phyloP scores from a whole-genome alignment of 2,113 vertebrate genomes.

The Datnioides undecimradiatus region DNA sequence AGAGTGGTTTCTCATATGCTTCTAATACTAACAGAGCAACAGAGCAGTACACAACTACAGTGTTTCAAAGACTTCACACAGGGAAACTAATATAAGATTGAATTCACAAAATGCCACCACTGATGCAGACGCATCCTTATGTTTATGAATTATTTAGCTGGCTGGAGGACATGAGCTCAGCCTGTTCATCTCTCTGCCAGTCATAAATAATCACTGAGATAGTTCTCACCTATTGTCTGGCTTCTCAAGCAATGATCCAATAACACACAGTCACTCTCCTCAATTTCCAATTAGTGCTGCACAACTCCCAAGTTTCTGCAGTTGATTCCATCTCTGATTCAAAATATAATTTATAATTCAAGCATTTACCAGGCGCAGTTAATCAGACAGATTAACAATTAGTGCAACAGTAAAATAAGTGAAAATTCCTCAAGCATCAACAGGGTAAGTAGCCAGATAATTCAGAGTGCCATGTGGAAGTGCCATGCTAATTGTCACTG shows the following conservation, averaged over 20 bases:
- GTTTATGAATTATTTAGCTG: slow-evolving; percentile 36
- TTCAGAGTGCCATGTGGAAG: slow-evolving; percentile 40
- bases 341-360: slow-evolving; percentile 54
- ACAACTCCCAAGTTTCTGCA: slow-evolving; percentile 51
- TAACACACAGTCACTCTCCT: slow-evolving; percentile 22
- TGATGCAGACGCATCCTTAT: background rate
- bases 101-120: slow-evolving; percentile 26
- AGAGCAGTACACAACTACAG: background rate
- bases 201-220: slow-evolving; percentile 40
- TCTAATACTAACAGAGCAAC: background rate
- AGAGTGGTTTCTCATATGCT: background rate
- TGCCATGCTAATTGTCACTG: slow-evolving; percentile 50
- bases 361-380: slow-evolving; percentile 44
- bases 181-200: slow-evolving; percentile 5
- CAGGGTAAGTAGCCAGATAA: slow-evolving; percentile 49
- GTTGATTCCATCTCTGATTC: slow-evolving; percentile 53
- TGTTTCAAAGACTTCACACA: background rate
- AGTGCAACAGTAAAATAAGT: slow-evolving; percentile 53
- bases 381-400: slow-evolving; percentile 59
- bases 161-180: background rate
- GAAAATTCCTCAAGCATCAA: slow-evolving; percentile 54
- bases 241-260: slow-evolving; percentile 40
- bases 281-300: slow-evolving; percentile 43
- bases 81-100: slow-evolving; percentile 7
- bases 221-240: slow-evolving; percentile 39